Evolutionary conservation across 2,888 invertebrate genomes (phyloP), one percentile per base, ranked within the genome.

Genomic region (Listrodromus nycthemerus): DNA sequence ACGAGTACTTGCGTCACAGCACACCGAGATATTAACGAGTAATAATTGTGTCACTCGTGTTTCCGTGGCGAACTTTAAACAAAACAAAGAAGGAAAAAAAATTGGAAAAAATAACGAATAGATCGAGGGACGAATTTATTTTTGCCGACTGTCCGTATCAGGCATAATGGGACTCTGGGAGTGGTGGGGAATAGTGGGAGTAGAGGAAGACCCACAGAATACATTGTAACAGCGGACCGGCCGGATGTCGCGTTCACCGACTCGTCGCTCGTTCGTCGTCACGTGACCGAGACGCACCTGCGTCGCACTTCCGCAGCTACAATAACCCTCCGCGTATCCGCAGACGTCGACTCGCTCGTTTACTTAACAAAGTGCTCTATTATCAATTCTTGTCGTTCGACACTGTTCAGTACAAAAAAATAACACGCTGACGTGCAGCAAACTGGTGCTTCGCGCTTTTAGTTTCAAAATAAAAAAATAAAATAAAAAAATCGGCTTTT

Each of bases 261-360:
- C 76, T 69, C 80, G 80, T 73, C 83, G 76, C 66, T 58, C 58
- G 41, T 73, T 80, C 82, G 50, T 83, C 79, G 70, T 83, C 76
- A 80, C 80, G 80, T 80, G 83, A 83, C 66, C 76, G 80, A 75
- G 80, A 83, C 80, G 83, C 83, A 83, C 83, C 83, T 83, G 83
- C 76, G 69, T 73, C 83, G 76, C 76, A 83, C 73, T 80, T 83
- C 80, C 80, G 80, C 48, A 71, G 52, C 45, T 10, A 8, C 19
- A 41, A 37, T 16, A n/a, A 37, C 8, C 41, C 24, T 10, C 10
- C 55, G 19, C 66, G 10, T 58, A 30, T 69, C 37, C 74, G 16
- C 50, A 50, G 41, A 21, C 19, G n/a, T 50, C 66, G 30, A 21
- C 61, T 30, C 50, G 58, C 58, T 66, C 58, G 67, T 78, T 63